Base-by-base conservation (phyloP, 2,797 vertebrate species). In the Artibeus jamaicensis region DNA sequence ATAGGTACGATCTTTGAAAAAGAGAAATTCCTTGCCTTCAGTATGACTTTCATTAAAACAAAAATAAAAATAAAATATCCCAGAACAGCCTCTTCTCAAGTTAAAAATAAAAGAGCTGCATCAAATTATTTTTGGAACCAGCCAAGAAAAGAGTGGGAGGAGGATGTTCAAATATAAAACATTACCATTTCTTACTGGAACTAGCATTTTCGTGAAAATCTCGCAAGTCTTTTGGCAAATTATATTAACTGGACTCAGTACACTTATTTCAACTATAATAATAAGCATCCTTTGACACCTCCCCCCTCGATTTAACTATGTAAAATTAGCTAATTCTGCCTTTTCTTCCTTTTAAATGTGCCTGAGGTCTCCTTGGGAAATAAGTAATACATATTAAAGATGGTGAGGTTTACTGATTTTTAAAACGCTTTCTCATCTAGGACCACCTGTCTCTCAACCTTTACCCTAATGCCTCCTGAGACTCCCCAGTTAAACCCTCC, bases 11-110 rank as follows among this genome's bases (percentile, higher is more conserved):
- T 76, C 90, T 95, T 92, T 96, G 67, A 94, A 83, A 59, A 55
- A 92, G 39, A 62, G 79, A 88, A 86, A 34, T 77, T 48, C 70
- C 59, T 87, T 68, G 22, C 86, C 73, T 92, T 96, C 39, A 91
- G 89, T 92, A 37, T 95, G 89, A 86, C 48, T 89, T 91, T 84
- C 67, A 32, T 89, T 85, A 93, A 96, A 92, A 93, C 34, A 91
- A 78, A 96, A 96, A 68, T 53, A 84, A 93, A 89, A 86, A 53
- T 88, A 62, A 21, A 83, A 73, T 76, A 29, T 37, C 19, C 34
- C 70, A 79, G 34, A 68, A 89, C 93, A 89, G n/a, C 15, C 39
- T 93, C 6, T 50, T 85, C 57, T 90, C 39, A 42, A 91, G 71
- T 95, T 95, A 83, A 78, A 88, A 93, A 89, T 94, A 74, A 9